Conservation (phyloP, 2,888 invertebrate genomes). For the Rhamnusium bicolor region DNA sequence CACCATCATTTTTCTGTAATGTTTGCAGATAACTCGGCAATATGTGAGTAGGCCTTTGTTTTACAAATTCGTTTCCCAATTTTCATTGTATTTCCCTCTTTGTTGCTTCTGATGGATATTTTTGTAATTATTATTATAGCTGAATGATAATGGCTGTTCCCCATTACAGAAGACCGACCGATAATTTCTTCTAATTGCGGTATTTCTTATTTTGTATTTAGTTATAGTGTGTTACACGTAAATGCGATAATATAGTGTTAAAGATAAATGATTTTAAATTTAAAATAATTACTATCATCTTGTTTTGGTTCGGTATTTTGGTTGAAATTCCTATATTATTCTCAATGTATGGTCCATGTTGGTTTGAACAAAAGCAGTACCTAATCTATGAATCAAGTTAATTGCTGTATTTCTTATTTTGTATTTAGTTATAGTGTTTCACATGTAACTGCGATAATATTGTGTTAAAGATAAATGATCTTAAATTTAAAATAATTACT, state of each 20-base stretch:
- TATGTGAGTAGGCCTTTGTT: slow-evolving; percentile 69
- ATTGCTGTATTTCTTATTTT: too few relatives aligned
- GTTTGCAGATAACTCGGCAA: slow-evolving; percentile 70
- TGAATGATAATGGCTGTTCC: slow-evolving; percentile 35
- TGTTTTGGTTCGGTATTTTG: too few relatives aligned
- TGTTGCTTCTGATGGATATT: slow-evolving; percentile 34
- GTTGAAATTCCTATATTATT: too few relatives aligned
- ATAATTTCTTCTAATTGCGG: slow-evolving; percentile 17
- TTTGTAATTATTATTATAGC: slow-evolving; percentile 31
- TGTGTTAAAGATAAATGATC: too few relatives aligned
- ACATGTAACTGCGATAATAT: too few relatives aligned
- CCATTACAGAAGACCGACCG: slow-evolving; percentile 23
- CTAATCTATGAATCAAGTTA: too few relatives aligned
- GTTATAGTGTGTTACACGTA: not conserved
- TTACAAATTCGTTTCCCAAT: slow-evolving; percentile 63
- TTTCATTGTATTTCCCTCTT: slow-evolving; percentile 52
- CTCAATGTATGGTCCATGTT: too few relatives aligned
- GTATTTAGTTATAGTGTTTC: too few relatives aligned
- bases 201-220: not conserved
- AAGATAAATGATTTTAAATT: not conserved
- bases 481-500: too few relatives aligned
- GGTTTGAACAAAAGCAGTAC: too few relatives aligned
- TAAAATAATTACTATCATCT: too few relatives aligned
- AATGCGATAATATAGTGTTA: not conserved
- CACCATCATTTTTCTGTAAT: slow-evolving; percentile 65